Evolutionary conservation across 1,140 invertebrate genomes (phyloP), one percentile per base, ranked within the genome.

Genomic region (Drosophila sp.): DNA sequence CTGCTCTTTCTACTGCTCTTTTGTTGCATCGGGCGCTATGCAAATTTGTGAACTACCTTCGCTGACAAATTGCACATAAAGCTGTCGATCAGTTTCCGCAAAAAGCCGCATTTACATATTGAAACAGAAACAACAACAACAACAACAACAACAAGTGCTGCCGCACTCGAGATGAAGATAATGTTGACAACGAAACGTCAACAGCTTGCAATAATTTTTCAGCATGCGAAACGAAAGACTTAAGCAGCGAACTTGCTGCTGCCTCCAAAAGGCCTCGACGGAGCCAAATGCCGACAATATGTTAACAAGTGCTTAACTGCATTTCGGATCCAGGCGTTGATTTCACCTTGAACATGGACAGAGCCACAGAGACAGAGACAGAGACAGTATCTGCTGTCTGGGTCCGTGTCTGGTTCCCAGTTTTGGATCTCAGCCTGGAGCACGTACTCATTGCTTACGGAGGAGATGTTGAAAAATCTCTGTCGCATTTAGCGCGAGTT

Each of bases 11-110:
- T 40, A 38, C 60, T 62, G 56, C 57, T 76, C 5, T 40, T 32
- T 17, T 27, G 64, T 55, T 64, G 62, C 62, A 54, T 10, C 17
- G 61, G 82, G 79, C 83, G 76, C 85, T 87, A 87, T 89, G 84
- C 80, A 89, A 89, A 89, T 85, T 89, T 66, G 85, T 80, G 85
- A 78, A 90, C 84, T 89, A 84, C 66, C 85, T 80, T 80, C 79
- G 66, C 80, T 87, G 87, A 90, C 86, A 90, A 90, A 90, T 90
- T 90, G 87, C 87, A 73, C 80, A 90, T 86, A 90, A 90, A 90
- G 80, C 87, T 90, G 87, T 83, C 87, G 77, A 86, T 90, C 83
- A 78, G 70, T 83, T 90, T 87, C 77, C 82, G 79, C 72, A 80
- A 76, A 17, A 61, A 47, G 60, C 62, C 72, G 33, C 63, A 81